These are phyloP conservation scores for Macaca fascicularis DNA, from an alignment of 2,113 vertebrate species.

Conservation along the genomic window T2T-MFA8v1.1 NC_088380.1:81425001-81425500, in stretches of 20 bases:
- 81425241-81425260: background rate
- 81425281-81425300: background rate
- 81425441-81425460: background rate
- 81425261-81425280: background rate
- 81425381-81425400: background rate
- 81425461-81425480: background rate
- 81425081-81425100: no score
- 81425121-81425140: no score
- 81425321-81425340: background rate
- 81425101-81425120: no score
- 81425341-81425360: background rate
- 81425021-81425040: no score
- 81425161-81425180: fast-evolving
- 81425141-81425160: no score
- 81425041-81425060: no score
- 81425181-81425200: no score
- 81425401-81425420: background rate
- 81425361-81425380: background rate
- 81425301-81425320: background rate
- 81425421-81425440: background rate
- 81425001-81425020: no score
- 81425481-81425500: background rate
- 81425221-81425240: background rate
- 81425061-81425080: no score
- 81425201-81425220: no score